phyloP scores from a whole-genome alignment of 2,888 invertebrate genomes.

The Hypolimnas misippus region DNA sequence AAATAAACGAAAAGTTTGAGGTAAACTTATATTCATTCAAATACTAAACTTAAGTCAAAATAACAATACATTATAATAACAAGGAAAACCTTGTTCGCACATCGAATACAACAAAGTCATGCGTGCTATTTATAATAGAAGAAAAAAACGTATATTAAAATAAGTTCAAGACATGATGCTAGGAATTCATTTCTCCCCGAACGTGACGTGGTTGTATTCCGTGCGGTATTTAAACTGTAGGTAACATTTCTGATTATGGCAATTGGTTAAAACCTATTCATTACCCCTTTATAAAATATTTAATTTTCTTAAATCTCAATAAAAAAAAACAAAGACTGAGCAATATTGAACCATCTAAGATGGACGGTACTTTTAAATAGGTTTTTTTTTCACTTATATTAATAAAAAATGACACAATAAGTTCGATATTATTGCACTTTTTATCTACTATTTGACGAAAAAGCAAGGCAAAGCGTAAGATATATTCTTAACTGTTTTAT shows the following conservation, averaged over 20 bases:
- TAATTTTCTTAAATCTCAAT: background rate
- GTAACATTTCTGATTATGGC: constrained; percentile 33
- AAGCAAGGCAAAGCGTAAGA: constrained; percentile 20
- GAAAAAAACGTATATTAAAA: background rate
- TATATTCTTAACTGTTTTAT: constrained; percentile 4
- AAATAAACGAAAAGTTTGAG: constrained; percentile 23
- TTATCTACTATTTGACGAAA: constrained; percentile 12
- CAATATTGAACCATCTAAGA: constrained; percentile 20
- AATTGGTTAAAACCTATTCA: constrained; percentile 19
- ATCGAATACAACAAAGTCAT: constrained; percentile 12
- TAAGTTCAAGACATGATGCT: too few relatives aligned
- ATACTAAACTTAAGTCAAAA: constrained; percentile 34
- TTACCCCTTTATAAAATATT: constrained; percentile 12
- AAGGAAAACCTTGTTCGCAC: constrained; percentile 18
- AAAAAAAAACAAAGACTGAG: constrained; percentile 29
- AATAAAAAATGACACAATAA: constrained; percentile 24
- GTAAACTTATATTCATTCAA: constrained; percentile 37
- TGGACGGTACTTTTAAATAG: constrained; percentile 27
- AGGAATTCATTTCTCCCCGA: background rate
- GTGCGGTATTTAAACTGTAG: constrained; percentile 14
- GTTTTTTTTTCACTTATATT: constrained; percentile 11
- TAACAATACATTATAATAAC: constrained; percentile 27
- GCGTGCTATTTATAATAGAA: background rate
- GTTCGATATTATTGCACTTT: constrained; percentile 19
- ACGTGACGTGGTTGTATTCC: constrained; percentile 4